phyloP scores from a whole-genome alignment of 2,888 invertebrate genomes.

The Palloptera scutellata region DNA sequence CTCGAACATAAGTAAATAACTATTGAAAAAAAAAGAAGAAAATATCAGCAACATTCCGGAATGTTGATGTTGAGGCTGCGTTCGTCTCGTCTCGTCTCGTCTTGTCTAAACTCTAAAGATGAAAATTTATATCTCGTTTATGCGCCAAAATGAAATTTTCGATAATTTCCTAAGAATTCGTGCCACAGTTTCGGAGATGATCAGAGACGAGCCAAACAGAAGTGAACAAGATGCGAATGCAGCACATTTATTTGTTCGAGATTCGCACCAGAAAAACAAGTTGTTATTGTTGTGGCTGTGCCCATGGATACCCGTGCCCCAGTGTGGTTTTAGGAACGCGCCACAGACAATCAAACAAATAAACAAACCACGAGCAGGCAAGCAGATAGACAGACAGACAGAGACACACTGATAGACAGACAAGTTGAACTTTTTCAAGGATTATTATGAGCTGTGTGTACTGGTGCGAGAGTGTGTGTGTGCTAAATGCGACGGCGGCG shows the following conservation, averaged over 20 bases:
- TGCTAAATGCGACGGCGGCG: neutral
- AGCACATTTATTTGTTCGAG: neutral
- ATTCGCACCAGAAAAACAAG: neutral
- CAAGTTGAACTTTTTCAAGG: slow-evolving; percentile 14
- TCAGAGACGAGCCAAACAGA: neutral
- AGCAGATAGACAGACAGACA: no score
- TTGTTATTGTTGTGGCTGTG: neutral
- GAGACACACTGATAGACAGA: no score
- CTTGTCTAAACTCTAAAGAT: neutral
- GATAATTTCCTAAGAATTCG: slow-evolving; percentile 27
- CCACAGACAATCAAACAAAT: neutral
- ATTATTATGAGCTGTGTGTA: slow-evolving; percentile 21
- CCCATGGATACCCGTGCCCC: neutral
- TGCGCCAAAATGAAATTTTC: slow-evolving; percentile 12
- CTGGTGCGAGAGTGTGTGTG: neutral
- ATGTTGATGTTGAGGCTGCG: neutral
- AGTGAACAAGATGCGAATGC: neutral
- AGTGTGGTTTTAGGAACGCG: slow-evolving; percentile 4
- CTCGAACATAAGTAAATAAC: neutral
- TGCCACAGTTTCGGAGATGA: slow-evolving; percentile 18
- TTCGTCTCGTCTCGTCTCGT: no score
- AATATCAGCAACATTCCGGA: neutral
- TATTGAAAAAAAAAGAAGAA: neutral
- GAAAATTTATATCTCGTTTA: neutral
- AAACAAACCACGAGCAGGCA: no score